A percentile compares a stretch with the other conserved stretches of the same genome.
These are phyloP conservation scores for Oscheius sp. DNA, from an alignment of 2,888 invertebrate genomes.

Conservation along the genomic window DNA sequence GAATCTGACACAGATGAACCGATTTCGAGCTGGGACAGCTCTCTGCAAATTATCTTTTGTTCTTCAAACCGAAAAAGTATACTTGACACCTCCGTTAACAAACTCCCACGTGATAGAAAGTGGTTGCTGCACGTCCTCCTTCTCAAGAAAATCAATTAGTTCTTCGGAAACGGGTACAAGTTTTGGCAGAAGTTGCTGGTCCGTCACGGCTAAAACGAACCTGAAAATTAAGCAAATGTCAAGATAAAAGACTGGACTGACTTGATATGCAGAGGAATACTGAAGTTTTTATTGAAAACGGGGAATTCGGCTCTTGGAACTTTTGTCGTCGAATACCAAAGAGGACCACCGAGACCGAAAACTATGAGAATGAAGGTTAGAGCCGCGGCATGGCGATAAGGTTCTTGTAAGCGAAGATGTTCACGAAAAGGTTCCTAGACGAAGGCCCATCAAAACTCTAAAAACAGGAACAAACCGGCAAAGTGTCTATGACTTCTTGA, in stretches of 20 bases:
- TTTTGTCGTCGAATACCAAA: constrained; percentile 65
- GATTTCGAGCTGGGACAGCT: not conserved
- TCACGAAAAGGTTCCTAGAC: constrained; percentile 28
- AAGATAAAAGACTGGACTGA: not conserved
- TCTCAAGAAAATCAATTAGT: constrained; percentile 15
- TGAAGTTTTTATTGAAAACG: constrained; percentile 37
- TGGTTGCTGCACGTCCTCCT: constrained; percentile 27
- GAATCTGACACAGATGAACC: constrained; percentile 6
- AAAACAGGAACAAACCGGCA: constrained; percentile 26
- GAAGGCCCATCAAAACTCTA: not conserved
- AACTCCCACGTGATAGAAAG: constrained; percentile 28
- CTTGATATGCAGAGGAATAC: constrained; percentile 32
- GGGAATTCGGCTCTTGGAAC: constrained; percentile 44
- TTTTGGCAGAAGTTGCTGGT: constrained; percentile 12
- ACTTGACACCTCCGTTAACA: constrained; percentile 21
- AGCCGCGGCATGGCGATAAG: constrained; percentile 37
- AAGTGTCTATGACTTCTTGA: constrained; percentile 30
- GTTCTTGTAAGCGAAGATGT: constrained; percentile 4
- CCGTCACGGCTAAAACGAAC: constrained; percentile 13
- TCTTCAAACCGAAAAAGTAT: not conserved
- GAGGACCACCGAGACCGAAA: constrained; percentile 55
- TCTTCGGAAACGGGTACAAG: not conserved
- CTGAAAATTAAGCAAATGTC: constrained; percentile 6
- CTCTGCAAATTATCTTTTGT: not conserved
- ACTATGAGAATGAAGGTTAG: constrained; percentile 55